phyloP scores from a whole-genome alignment of 2,797 vertebrate species.

The Rhinatrema bivittatum region DNA sequence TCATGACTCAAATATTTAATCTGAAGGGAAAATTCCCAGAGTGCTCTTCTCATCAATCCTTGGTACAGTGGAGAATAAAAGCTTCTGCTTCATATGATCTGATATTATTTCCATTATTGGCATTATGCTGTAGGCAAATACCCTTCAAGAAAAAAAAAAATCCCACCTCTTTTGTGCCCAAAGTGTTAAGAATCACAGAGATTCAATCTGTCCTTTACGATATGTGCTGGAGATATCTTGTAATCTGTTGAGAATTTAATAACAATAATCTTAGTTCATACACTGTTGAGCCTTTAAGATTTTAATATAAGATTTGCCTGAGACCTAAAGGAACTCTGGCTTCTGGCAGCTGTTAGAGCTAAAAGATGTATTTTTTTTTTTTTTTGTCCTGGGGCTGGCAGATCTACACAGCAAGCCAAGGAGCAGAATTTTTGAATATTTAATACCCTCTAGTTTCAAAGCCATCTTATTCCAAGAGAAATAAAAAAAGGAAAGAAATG shows the following conservation, averaged over 20 bases:
- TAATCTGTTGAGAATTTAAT: slow-evolving; percentile 53
- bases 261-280: slow-evolving; percentile 43
- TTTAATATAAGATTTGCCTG: slow-evolving; percentile 38
- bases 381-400: too few species aligned
- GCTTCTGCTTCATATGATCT: slow-evolving; percentile 57
- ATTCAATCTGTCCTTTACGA: slow-evolving; percentile 29
- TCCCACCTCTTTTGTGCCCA: slow-evolving; percentile 28
- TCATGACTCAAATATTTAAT: slow-evolving; percentile 69
- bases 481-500: too few species aligned
- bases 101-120: slow-evolving; percentile 68
- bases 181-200: slow-evolving; percentile 25
- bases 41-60: slow-evolving; percentile 51
- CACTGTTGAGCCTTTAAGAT: slow-evolving; percentile 34
- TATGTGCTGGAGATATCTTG: slow-evolving; percentile 24
- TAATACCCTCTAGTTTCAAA: too few species aligned
- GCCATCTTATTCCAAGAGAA: too few species aligned
- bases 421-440: too few species aligned
- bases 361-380: too few species aligned
- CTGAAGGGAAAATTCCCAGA: slow-evolving; percentile 60
- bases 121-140: slow-evolving; percentile 65
- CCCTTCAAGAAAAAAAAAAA: slow-evolving; percentile 51
- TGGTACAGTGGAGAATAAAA: slow-evolving; percentile 57
- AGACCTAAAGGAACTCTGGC: slow-evolving; percentile 12
- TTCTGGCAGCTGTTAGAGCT: slow-evolving; percentile 10
- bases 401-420: too few species aligned